phyloP scores from a whole-genome alignment of 2,797 vertebrate genomes.

The Ceyx erithaca region DNA sequence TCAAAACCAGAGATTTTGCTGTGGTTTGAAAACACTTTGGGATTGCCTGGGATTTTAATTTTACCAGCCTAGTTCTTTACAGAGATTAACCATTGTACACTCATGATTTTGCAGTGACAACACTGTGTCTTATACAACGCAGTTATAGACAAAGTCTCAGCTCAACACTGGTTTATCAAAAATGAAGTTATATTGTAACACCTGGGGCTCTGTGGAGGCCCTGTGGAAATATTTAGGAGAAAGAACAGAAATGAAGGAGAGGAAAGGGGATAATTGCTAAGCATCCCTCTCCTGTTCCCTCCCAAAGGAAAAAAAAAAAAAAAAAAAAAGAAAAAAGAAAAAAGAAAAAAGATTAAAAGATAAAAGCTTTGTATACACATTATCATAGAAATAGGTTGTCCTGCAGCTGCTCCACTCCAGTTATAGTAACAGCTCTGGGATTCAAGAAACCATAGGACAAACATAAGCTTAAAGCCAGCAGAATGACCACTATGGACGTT shows the following conservation, averaged over 20 bases:
- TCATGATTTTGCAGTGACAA: neutral
- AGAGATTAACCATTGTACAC: neutral
- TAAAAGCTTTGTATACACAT: constrained; percentile 46
- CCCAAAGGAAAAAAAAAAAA: neutral
- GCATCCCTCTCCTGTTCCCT: neutral
- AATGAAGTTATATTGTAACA: neutral
- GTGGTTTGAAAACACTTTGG: neutral
- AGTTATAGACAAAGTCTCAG: neutral
- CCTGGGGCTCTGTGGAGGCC: neutral
- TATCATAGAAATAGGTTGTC: constrained; percentile 67
- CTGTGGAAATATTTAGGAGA: neutral
- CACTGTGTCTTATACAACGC: neutral
- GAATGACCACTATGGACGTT: constrained; percentile 50
- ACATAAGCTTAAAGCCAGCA: constrained; percentile 51
- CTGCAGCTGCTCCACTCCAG: constrained; percentile 60
- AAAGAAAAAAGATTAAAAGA: neutral
- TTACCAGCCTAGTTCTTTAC: neutral
- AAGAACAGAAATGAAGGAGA: neutral
- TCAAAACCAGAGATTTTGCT: neutral
- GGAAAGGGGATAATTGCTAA: neutral
- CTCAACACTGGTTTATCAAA: neutral
- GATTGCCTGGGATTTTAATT: neutral
- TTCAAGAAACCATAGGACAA: constrained; percentile 56
- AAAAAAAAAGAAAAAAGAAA: neutral
- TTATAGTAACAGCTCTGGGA: constrained; percentile 64